phyloP scores from a whole-genome alignment of 2,797 vertebrate genomes.

The Leptoclinus maculatus region DNA sequence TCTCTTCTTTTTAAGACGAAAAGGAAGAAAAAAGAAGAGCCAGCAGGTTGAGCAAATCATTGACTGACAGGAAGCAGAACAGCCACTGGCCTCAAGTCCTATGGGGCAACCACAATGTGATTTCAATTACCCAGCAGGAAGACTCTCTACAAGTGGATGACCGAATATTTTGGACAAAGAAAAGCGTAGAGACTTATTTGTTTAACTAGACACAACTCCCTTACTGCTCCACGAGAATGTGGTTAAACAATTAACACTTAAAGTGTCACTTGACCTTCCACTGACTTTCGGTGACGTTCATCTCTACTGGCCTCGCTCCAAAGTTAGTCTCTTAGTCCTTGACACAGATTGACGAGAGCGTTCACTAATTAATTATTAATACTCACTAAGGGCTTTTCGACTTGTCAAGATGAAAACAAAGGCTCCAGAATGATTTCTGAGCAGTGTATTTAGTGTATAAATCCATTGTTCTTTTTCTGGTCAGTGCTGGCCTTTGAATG shows the following conservation, averaged over 20 bases:
- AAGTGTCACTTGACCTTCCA: constrained; percentile 28
- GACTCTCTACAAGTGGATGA: constrained; percentile 55
- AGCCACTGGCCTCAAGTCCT: constrained; percentile 75
- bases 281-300: constrained; percentile 16
- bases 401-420: constrained; percentile 9
- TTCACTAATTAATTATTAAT: constrained; percentile 5
- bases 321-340: not conserved
- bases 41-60: constrained; percentile 39
- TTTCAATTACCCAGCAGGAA: constrained; percentile 74
- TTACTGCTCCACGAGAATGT: constrained; percentile 7
- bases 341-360: not conserved
- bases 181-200: constrained; percentile 35
- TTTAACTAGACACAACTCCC: constrained; percentile 4
- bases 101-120: constrained; percentile 73
- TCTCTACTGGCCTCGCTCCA: constrained; percentile 10
- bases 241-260: constrained; percentile 4
- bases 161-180: constrained; percentile 52
- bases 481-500: not conserved
- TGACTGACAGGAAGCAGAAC: constrained; percentile 75
- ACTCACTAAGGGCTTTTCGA: constrained; percentile 15
- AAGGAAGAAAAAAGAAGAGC: constrained; percentile 27
- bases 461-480: not conserved
- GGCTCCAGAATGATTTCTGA: not conserved
- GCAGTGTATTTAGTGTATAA: not conserved
- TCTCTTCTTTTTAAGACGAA: constrained; percentile 27